These are phyloP conservation scores for Equus przewalskii DNA, from an alignment of 2,113 vertebrate species.

Conservation along the genomic window DNA sequence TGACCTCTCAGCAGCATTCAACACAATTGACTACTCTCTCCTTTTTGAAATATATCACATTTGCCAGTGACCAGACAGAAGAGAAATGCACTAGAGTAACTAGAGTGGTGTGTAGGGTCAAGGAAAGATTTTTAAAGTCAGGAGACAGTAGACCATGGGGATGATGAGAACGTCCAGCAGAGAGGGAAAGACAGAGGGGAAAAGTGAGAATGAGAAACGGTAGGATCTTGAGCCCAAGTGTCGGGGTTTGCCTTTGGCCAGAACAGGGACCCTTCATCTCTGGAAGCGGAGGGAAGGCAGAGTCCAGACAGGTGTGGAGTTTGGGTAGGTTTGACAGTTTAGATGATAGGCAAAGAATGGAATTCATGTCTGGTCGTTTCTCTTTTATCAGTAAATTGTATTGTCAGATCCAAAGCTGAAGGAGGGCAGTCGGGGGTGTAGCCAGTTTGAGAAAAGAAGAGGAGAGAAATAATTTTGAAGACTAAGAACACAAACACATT, in stretches of 20 bases:
- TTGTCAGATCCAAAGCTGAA: neutral
- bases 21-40: neutral
- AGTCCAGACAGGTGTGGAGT: neutral
- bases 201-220: neutral
- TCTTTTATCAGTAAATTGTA: neutral
- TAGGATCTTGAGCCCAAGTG: neutral
- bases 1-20: neutral
- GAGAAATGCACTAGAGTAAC: neutral
- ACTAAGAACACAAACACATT: conserved; percentile 23
- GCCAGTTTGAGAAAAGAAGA: conserved; percentile 40
- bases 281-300: neutral
- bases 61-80: neutral
- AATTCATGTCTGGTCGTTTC: neutral
- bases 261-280: neutral
- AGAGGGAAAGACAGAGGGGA: neutral
- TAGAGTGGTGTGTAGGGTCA: neutral
- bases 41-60: neutral
- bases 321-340: neutral
- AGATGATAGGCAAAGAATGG: neutral
- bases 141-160: neutral
- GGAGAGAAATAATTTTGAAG: conserved; percentile 47
- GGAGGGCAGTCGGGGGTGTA: neutral
- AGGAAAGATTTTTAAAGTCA: neutral
- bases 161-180: neutral
- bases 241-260: neutral